Evolutionary conservation across 1,140 invertebrate species (phyloP), one percentile per base, ranked within the genome.

Genomic region (Planococcus citri): DNA sequence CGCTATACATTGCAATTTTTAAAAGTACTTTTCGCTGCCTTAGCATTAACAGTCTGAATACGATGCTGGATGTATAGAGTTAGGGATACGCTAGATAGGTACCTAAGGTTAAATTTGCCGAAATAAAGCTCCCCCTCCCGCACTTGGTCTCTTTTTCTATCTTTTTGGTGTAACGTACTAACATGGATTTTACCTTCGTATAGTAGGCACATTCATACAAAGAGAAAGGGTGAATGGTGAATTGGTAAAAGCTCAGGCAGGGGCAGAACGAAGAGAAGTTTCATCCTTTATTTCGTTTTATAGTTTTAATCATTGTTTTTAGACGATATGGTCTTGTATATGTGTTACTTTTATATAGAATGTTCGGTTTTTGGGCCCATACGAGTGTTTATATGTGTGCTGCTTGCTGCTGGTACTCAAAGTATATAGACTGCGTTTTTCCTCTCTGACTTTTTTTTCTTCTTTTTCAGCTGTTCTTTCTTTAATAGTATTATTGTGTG

Each of bases 21-120:
- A 27, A 64, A 64, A 64, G 60, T 64, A 64, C 60, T 64, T 64
- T 64, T 64, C 60, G 60, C 60, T 27, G 60, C 25, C 60, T 64
- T 64, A 64, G 60, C 60, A 64, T 64, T 64, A 64, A 64, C 21
- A 27, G 25, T 25, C 9, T 14, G 25, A 64, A 64, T 64, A 64
- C 25, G 20, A 6, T 24, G 22, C 24, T 6, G 8, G 57, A 6
- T 22, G n/a, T n/a, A n/a, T n/a, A n/a, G n/a, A n/a, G n/a, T n/a
- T n/a, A n/a, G n/a, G n/a, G n/a, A n/a, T n/a, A n/a, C n/a, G n/a
- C n/a, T n/a, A n/a, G n/a, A n/a, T n/a, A n/a, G n/a, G 60, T 27
- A 64, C 10, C 10, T 64, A 64, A 4, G 60, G 14, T 64, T 64
- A 64, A 64, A 64, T 64, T 64, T 64, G 21, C 22, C 25, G 60